Percentiles rank a stretch among this genome's conserved stretches.
These are phyloP conservation scores for Thysanoteuthis rhombus DNA, from an alignment of 2,888 invertebrate species.

Conservation along the genomic window DNA sequence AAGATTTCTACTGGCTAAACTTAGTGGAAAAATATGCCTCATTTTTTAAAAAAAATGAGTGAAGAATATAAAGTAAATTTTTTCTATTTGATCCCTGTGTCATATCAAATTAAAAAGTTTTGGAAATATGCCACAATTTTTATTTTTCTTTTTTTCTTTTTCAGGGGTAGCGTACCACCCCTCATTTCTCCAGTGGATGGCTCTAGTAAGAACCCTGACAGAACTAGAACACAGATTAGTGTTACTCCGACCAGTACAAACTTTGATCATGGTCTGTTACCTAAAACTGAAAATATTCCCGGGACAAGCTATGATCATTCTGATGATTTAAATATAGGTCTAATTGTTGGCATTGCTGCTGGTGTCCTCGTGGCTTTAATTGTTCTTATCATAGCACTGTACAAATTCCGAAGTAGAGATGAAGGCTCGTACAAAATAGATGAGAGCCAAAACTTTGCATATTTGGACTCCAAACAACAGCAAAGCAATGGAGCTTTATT, in stretches of 20 bases:
- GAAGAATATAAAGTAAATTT: neutral
- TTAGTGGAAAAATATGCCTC: too few species aligned
- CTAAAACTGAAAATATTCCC: neutral
- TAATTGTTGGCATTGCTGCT: slow-evolving; percentile 89
- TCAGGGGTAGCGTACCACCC: neutral
- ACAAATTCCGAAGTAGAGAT: slow-evolving; percentile 72
- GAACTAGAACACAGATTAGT: neutral
- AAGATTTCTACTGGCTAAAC: too few species aligned
- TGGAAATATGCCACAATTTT: neutral
- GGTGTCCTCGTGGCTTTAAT: slow-evolving; percentile 86
- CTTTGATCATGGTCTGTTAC: too few species aligned
- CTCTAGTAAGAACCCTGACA: neutral
- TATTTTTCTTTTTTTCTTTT: neutral
- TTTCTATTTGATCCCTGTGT: neutral
- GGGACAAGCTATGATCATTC: neutral
- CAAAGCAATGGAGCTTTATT: slow-evolving; percentile 56
- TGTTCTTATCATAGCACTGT: slow-evolving; percentile 80
- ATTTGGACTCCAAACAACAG: slow-evolving; percentile 58
- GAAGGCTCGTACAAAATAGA: slow-evolving; percentile 94
- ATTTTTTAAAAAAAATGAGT: too few species aligned
- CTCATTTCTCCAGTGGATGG: neutral
- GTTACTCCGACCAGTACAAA: neutral
- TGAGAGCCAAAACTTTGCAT: slow-evolving; percentile 78
- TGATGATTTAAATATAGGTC: slow-evolving; percentile 56
- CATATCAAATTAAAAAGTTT: neutral